Conservation (phyloP, 2,113 vertebrate species). For the Colaptes auratus region DNA sequence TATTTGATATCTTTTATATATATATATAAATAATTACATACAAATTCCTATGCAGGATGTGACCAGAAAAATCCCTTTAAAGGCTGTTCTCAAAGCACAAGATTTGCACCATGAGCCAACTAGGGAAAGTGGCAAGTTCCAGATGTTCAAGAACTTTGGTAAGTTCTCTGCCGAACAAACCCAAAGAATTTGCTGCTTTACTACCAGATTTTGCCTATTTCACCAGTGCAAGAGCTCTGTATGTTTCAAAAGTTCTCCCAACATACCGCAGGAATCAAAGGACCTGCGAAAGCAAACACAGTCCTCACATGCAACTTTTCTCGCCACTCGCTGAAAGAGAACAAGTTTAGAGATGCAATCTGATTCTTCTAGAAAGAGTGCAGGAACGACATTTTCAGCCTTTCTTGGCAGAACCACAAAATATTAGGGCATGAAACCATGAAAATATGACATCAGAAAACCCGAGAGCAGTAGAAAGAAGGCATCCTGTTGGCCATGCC, state of each 20-base stretch:
- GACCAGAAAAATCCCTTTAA: background rate
- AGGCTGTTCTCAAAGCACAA: background rate
- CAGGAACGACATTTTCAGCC: background rate
- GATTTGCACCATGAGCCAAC: background rate
- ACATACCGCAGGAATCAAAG: background rate
- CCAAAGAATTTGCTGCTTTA: background rate
- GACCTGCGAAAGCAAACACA: background rate
- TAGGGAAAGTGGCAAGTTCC: background rate
- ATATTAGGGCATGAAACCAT: rapidly evolving
- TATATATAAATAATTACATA: background rate
- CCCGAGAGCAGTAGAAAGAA: rapidly evolving
- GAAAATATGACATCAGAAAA: background rate
- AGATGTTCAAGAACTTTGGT: background rate
- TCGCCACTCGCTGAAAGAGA: background rate
- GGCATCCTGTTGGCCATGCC: rapidly evolving
- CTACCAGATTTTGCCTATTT: background rate
- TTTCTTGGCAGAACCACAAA: background rate
- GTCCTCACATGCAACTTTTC: background rate
- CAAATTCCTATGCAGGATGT: background rate
- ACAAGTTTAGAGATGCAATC: background rate
- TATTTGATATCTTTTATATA: background rate
- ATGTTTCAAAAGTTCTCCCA: background rate
- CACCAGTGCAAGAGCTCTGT: background rate
- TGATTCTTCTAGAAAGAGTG: background rate
- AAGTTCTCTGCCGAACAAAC: background rate